A percentile compares a stretch with the other conserved stretches of the same genome.
Evolutionary conservation across 2,888 invertebrate genomes (phyloP).

Genomic region (Eupithecia centaureata): DNA sequence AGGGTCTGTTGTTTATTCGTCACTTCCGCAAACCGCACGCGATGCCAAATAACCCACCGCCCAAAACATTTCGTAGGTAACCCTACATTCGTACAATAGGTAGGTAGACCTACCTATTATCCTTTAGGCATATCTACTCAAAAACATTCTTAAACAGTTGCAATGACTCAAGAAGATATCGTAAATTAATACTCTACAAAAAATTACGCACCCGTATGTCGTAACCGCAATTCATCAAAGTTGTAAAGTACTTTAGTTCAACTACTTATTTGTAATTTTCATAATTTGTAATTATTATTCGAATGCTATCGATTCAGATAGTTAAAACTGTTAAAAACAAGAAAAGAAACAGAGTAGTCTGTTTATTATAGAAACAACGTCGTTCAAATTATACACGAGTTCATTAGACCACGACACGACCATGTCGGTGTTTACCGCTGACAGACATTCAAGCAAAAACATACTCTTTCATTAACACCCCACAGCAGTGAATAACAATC

Average conservation of each 20-base stretch:
- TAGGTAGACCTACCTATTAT: background rate
- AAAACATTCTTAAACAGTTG: background rate
- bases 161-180: background rate
- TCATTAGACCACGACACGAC: conserved; percentile 21
- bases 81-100: background rate
- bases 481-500: conserved; percentile 49
- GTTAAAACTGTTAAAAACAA: conserved; percentile 1
- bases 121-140: background rate
- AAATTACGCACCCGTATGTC: conserved; percentile 8
- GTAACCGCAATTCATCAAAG: conserved; percentile 13
- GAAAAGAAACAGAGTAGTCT: background rate
- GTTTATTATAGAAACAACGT: conserved; percentile 7
- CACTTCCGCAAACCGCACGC: conserved; percentile 59
- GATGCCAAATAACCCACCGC: conserved; percentile 37
- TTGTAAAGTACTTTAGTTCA: background rate
- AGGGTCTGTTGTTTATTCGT: conserved; percentile 55
- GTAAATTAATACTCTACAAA: background rate
- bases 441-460: conserved; percentile 38
- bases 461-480: conserved; percentile 44
- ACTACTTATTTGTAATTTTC: conserved; percentile 5
- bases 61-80: background rate
- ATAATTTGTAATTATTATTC: conserved; percentile 5
- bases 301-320: background rate
- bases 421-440: conserved; percentile 20
- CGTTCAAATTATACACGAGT: conserved; percentile 18